A percentile compares a stretch with the other conserved stretches of the same genome.
phyloP scores from a whole-genome alignment of 2,797 vertebrate species.

The Pangasius sanitwongsei region DNA sequence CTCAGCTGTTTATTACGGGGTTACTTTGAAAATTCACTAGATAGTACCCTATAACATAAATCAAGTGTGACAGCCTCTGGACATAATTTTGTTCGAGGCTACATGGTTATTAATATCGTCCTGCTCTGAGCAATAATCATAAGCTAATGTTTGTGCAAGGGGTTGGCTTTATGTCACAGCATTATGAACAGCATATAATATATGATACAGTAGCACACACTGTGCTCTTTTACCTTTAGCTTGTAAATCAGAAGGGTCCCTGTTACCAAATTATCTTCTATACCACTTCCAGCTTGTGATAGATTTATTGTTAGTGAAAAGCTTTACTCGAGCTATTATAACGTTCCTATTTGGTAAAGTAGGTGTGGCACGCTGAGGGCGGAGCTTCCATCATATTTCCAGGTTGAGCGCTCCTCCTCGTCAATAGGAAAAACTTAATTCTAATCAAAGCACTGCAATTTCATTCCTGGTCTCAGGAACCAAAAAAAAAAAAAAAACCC shows the following conservation, averaged over 20 bases:
- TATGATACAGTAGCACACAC: not conserved
- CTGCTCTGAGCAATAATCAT: not conserved
- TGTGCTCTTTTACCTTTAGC: not conserved
- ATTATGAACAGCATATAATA: not conserved
- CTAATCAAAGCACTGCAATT: not conserved
- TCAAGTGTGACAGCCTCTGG: no score
- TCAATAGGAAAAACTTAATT: not conserved
- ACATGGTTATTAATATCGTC: not conserved
- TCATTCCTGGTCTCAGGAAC: not conserved
- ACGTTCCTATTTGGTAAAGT: not conserved
- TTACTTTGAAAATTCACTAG: no score
- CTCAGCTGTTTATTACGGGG: no score
- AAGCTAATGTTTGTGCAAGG: not conserved
- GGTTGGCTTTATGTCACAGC: not conserved
- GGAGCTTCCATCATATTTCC: not conserved
- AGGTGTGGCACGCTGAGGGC: not conserved
- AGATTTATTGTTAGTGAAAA: not conserved
- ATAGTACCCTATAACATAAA: no score
- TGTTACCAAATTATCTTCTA: not conserved
- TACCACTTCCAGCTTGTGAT: not conserved
- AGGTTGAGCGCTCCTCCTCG: not conserved
- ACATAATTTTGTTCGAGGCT: not conserved
- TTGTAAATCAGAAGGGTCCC: not conserved
- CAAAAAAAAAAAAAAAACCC: not conserved
- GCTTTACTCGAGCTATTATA: not conserved